These are phyloP conservation scores for Platycheirus rosarum DNA, from an alignment of 2,888 invertebrate genomes.

Conservation along the genomic window DNA sequence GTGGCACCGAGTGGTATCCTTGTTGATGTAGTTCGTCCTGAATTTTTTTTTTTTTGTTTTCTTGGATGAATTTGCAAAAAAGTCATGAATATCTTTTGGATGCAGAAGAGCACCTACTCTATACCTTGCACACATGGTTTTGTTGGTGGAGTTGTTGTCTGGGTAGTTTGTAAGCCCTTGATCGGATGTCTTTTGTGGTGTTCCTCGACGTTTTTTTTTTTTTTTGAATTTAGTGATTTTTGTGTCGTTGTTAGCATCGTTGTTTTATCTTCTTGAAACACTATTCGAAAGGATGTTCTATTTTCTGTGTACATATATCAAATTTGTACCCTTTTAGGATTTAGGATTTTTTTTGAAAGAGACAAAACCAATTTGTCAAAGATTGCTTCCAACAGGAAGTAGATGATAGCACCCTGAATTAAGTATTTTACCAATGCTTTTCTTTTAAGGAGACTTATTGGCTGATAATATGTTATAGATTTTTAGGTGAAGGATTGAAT, in stretches of 20 bases:
- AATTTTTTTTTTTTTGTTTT: constrained; percentile 26
- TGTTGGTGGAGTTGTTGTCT: constrained; percentile 14
- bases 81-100: constrained; percentile 59
- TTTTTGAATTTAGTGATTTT: constrained; percentile 32
- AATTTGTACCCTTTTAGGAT: constrained; percentile 57
- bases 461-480: background rate
- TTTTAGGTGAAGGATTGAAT: too few species aligned
- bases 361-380: constrained; percentile 70
- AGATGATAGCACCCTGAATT: background rate
- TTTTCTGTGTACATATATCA: too few species aligned
- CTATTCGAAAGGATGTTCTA: constrained; percentile 37
- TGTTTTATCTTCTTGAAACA: constrained; percentile 30
- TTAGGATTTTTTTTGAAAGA: constrained; percentile 21
- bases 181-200: constrained; percentile 56
- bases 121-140: constrained; percentile 31
- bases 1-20: background rate
- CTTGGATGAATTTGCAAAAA: constrained; percentile 55
- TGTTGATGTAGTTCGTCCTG: constrained; percentile 28
- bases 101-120: constrained; percentile 25
- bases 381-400: constrained; percentile 49
- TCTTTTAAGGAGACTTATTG: constrained; percentile 34
- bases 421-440: constrained; percentile 49
- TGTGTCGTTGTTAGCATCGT: constrained; percentile 32
- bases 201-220: background rate
- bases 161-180: constrained; percentile 24